Evolutionary conservation across 2,113 vertebrate genomes (phyloP).

Genomic region (Corythoichthys intestinalis): DNA sequence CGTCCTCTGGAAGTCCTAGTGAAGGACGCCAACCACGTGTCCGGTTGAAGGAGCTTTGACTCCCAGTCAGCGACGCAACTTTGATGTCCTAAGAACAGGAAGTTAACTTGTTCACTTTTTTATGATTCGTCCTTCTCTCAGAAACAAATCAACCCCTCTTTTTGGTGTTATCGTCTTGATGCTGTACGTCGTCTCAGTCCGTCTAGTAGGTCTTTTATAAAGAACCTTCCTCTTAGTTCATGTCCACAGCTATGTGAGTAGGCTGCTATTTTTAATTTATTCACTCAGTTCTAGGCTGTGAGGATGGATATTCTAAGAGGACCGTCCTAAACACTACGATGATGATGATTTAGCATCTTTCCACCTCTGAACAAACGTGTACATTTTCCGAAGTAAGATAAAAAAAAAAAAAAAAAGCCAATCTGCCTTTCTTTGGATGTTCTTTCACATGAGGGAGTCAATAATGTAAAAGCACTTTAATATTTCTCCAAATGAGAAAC

Average conservation of each 20-base stretch:
- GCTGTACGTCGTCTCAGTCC: not conserved
- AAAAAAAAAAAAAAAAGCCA: conserved; percentile 43
- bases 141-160: conserved; percentile 10
- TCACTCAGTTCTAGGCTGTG: conserved; percentile 52
- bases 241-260: conserved; percentile 64
- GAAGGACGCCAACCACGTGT: conserved; percentile 11
- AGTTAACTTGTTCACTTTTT: conserved; percentile 13
- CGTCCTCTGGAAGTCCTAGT: conserved; percentile 15
- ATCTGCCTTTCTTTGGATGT: conserved; percentile 71
- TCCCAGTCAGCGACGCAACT: conserved; percentile 28
- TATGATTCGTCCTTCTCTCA: not conserved
- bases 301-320: conserved; percentile 46
- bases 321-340: conserved; percentile 7
- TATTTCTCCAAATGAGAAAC: conserved; percentile 79
- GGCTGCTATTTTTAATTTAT: conserved; percentile 68
- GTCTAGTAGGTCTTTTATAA: conserved; percentile 18
- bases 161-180: not conserved
- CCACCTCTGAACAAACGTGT: conserved; percentile 42
- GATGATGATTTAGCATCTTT: conserved; percentile 21
- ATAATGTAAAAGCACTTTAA: conserved; percentile 95
- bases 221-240: conserved; percentile 25
- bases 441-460: conserved; percentile 74
- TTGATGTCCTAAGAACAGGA: conserved; percentile 17
- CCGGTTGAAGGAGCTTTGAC: conserved; percentile 27
- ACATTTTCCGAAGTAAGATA: conserved; percentile 30